Conservation (phyloP, 2,113 vertebrate species). For the Emydocephalus ijimae region DNA sequence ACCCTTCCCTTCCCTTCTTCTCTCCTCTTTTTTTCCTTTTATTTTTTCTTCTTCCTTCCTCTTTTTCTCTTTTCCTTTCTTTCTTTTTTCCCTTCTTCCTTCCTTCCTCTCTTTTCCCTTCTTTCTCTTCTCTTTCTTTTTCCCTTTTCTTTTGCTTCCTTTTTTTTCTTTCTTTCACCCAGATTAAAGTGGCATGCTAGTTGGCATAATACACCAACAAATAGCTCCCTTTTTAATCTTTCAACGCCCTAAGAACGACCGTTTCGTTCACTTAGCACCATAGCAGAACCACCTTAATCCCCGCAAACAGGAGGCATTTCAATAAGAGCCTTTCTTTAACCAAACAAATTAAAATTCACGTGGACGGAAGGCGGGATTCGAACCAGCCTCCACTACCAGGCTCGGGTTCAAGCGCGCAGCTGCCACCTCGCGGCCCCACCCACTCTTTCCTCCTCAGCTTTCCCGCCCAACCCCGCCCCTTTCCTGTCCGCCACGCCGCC, state of each 20-base stretch:
- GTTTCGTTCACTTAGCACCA: background rate
- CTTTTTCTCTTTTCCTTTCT: background rate
- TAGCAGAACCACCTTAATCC: background rate
- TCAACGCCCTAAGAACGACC: background rate
- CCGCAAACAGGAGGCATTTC: background rate
- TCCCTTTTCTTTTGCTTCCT: background rate
- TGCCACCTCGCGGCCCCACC: background rate
- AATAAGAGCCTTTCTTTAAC: background rate
- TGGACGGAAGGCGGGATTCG: background rate
- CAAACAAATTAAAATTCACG: background rate
- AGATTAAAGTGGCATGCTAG: background rate
- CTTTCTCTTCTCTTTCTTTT: background rate
- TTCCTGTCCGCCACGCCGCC: constrained; percentile 36
- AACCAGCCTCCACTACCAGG: background rate
- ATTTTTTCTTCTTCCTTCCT: too few relatives aligned
- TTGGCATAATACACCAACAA: background rate
- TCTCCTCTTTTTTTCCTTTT: too few relatives aligned
- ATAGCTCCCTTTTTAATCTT: background rate
- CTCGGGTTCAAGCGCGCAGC: background rate
- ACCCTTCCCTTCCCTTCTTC: too few relatives aligned
- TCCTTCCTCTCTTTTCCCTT: background rate
- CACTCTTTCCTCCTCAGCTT: background rate
- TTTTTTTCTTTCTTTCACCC: background rate
- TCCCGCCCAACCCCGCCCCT: background rate
- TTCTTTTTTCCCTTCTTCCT: background rate